Evolutionary conservation across 2,888 invertebrate species (phyloP), one percentile per base, ranked within the genome.

Genomic region (Erebia palarica): DNA sequence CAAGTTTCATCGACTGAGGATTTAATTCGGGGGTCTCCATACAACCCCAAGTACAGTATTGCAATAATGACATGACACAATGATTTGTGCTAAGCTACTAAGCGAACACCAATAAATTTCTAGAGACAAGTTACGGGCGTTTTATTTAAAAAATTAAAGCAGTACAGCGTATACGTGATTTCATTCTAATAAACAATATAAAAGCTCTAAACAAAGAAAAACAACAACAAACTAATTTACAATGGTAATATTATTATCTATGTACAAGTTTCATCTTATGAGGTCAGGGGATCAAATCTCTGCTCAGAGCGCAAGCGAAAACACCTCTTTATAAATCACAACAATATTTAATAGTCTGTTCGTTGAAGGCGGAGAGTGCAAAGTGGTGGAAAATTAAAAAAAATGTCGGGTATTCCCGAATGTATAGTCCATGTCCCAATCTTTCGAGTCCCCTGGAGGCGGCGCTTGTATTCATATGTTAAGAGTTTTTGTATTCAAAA

Each of bases 211-310:
- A 69, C 61, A 74, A 70, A 73, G 21, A 58, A 64, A 73, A 76
- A 73, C 65, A 74, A 76, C 72, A 73, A 75, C 74, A 70, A 70
- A 69, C 57, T 73, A 74, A 73, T 73, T 71, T 75, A 75, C 74
- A 75, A 16, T 57, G 55, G 49, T 49, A 49, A 27, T 69, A 58
- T 66, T 72, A 55, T 67, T 72, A 65, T 73, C 72, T 73, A 74
- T 75, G 57, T 74, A 75, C 74, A 75, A 67, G 49, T 60, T 63
- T 72, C 72, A 73, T 58, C 11, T 57, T 16, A 58, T 16, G 49
- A 53, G 21, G 58, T 65, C n/a, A 58, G 36, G 18, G 18, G 27
- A 63, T 59, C 18, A 59, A 72, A 68, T 70, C 69, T 69, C 57
- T 47, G 16, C 60, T 69, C 8, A 60, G 70, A 18, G 60, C 60